Percentiles rank a stretch among this genome's conserved stretches.
Conservation (phyloP, 2,113 vertebrate species). For the Sander vitreus region DNA sequence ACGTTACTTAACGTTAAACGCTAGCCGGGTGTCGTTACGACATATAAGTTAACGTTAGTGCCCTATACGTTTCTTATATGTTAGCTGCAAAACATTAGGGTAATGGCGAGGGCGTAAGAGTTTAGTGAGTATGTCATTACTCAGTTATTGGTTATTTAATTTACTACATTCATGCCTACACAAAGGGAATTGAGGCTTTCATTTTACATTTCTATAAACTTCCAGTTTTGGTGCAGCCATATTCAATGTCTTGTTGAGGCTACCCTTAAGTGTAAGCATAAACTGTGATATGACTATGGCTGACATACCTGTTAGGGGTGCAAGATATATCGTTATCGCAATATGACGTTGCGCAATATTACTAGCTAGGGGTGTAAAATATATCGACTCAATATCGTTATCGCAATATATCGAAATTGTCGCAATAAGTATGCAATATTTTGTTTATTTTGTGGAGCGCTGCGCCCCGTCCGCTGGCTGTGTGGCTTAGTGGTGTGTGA, state of each 20-base stretch:
- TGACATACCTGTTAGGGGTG: neutral
- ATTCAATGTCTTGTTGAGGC: neutral
- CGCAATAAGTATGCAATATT: too few species aligned
- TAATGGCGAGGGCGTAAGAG: neutral
- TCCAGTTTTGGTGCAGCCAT: neutral
- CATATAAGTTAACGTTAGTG: neutral
- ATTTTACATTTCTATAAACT: neutral
- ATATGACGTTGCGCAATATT: too few species aligned
- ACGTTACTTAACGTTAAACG: neutral
- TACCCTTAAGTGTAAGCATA: neutral
- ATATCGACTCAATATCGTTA: too few species aligned
- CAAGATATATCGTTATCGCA: too few species aligned
- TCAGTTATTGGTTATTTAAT: neutral
- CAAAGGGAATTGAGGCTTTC: neutral
- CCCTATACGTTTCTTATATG: too few species aligned
- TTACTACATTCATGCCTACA: neutral
- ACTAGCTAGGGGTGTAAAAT: too few species aligned
- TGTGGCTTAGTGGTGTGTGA: too few species aligned
- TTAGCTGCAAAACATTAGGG: neutral
- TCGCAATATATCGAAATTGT: too few species aligned
- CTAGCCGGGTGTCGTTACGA: neutral
- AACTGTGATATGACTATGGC: neutral
- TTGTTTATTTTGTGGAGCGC: too few species aligned
- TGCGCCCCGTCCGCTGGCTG: too few species aligned
- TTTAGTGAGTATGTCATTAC: neutral